Percentiles rank a stretch among this genome's conserved stretches.
These are phyloP conservation scores for Rhodinocichla rosea DNA, from an alignment of 2,113 vertebrate species.

Conservation along the genomic window DNA sequence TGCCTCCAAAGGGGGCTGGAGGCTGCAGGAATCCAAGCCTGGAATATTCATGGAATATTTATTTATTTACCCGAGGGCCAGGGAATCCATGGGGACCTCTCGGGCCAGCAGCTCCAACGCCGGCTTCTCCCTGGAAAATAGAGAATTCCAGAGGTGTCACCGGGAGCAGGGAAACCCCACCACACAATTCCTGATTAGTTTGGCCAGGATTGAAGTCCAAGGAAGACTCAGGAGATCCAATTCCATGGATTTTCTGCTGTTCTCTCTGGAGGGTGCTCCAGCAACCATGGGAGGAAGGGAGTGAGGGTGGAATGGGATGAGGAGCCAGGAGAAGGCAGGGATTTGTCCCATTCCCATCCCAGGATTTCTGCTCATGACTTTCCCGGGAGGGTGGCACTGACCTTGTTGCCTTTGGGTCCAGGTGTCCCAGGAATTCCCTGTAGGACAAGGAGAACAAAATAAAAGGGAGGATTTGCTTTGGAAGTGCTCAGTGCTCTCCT, in stretches of 20 bases:
- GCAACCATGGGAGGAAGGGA: neutral
- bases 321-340: neutral
- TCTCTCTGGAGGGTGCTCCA: neutral
- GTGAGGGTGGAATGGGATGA: neutral
- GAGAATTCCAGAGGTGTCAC: neutral
- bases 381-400: neutral
- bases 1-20: neutral
- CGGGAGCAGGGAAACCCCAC: accelerated
- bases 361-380: neutral
- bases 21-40: neutral
- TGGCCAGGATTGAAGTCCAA: neutral
- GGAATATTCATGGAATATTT: neutral
- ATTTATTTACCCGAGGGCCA: conserved; percentile 74
- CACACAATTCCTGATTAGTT: neutral
- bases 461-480: neutral
- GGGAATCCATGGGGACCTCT: conserved; percentile 76
- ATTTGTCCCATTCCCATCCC: neutral
- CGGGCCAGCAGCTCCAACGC: conserved; percentile 75
- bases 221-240: neutral
- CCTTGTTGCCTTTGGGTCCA: conserved; percentile 85
- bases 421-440: conserved; percentile 77
- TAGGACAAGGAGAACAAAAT: neutral
- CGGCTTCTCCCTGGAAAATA: conserved; percentile 75
- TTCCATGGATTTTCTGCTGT: neutral
- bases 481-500: neutral